Evolutionary conservation across 1,140 invertebrate species (phyloP).

Genomic region (Tetragnatha versicolor): DNA sequence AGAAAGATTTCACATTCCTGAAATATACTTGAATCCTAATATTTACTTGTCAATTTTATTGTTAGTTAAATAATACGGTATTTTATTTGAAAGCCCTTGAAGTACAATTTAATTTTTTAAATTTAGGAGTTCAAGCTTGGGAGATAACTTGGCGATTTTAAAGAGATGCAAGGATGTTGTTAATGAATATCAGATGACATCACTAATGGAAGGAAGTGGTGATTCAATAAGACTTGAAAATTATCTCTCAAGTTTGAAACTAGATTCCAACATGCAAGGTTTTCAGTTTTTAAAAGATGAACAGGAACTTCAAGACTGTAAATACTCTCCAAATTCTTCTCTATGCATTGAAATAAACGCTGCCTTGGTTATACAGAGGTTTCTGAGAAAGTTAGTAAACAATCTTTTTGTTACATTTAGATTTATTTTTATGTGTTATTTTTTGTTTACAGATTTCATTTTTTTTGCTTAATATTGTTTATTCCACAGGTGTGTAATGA

Average conservation of each 20-base stretch:
- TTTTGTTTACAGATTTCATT: neutral
- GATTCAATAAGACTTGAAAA: neutral
- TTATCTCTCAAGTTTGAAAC: neutral
- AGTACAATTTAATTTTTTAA: neutral
- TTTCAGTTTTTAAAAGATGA: neutral
- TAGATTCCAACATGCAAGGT: neutral
- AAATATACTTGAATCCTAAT: neutral
- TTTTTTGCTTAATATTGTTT: neutral
- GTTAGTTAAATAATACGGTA: neutral
- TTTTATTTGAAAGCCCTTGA: neutral
- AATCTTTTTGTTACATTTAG: neutral
- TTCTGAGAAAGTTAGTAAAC: neutral
- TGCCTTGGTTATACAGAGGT: neutral
- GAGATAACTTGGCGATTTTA: neutral
- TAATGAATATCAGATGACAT: neutral
- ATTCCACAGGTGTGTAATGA: neutral
- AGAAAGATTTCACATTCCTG: neutral
- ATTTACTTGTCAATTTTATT: neutral
- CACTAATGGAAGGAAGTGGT: neutral
- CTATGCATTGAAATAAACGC: neutral
- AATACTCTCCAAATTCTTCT: too few species aligned
- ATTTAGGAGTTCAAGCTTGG: neutral
- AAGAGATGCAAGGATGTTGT: neutral
- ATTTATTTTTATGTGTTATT: neutral
- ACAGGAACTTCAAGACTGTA: neutral